Evolutionary conservation across 1,140 invertebrate species (phyloP), one percentile per base, ranked within the genome.

Genomic region (Drosophila guanche): DNA sequence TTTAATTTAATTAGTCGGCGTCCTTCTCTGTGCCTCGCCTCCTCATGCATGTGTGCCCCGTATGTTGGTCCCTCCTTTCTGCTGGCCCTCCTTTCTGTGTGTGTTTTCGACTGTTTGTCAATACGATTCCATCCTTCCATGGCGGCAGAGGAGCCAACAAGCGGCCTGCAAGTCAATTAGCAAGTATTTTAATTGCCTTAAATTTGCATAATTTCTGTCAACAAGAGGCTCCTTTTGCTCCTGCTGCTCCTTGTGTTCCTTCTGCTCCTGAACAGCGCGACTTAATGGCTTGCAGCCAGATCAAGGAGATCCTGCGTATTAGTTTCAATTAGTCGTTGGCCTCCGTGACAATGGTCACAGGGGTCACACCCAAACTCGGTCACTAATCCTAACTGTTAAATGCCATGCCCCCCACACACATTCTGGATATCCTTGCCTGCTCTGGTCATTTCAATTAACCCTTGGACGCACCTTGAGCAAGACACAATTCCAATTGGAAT

Each of bases 161-260:
- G 62, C 66, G 62, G 51, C 75, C 62, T 58, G 76, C 47, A 76
- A 88, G 84, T 88, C 84, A 88, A 88, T 88, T 88, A 88, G 72
- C 84, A 88, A 88, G 84, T 79, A 81, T 88, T 83, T 89, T 88
- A 88, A 88, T 88, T 88, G 84, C 71, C 63, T 89, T 83, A 76
- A 88, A 88, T 88, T 88, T 88, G 83, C 84, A 88, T 88, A 88
- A 88, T 76, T 89, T 76, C 48, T 76, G 84, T 88, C 84, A 88
- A 89, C 83, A 89, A 76, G 27, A 33, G 48, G 8, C 50, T 8
- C 27, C 40, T 33, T 10, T 8, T 33, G 8, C 27, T 29, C 6
- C 6, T 29, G 1, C 41, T 5, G 6, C 25, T 42, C 52, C 5
- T 45, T 27, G 1, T 33, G 29, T 8, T 8, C 7, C 29, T 33